These are phyloP conservation scores for Pseudochaenichthys georgianus DNA, from an alignment of 2,797 vertebrate genomes.

Conservation along the genomic window DNA sequence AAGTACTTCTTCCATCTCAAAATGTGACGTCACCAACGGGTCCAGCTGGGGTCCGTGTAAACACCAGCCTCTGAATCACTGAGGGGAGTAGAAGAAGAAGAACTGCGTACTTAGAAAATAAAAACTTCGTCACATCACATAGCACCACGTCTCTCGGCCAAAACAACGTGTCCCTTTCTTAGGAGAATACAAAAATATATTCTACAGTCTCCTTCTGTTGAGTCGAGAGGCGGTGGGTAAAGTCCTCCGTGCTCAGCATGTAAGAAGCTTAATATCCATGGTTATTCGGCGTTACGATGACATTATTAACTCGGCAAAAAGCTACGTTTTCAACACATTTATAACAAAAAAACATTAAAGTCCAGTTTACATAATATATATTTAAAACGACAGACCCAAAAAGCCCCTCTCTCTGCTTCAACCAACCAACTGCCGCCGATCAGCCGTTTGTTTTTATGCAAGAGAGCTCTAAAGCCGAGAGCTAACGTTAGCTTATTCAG, in stretches of 20 bases:
- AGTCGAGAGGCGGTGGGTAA: background rate
- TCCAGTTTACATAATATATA: too few species aligned
- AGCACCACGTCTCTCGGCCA: background rate
- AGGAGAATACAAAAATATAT: fast-evolving
- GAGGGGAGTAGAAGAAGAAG: background rate
- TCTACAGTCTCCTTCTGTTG: background rate
- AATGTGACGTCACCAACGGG: background rate
- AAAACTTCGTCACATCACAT: background rate
- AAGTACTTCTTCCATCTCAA: too few species aligned
- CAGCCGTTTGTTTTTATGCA: constrained; percentile 57
- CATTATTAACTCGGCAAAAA: background rate
- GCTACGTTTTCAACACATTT: background rate
- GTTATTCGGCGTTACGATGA: background rate
- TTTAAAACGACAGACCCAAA: background rate
- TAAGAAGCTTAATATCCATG: constrained; percentile 56
- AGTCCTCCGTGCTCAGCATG: constrained; percentile 45
- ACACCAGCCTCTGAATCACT: background rate
- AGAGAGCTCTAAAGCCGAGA: constrained; percentile 34
- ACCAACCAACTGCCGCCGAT: constrained; percentile 6
- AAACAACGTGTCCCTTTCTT: background rate
- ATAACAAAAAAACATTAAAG: too few species aligned
- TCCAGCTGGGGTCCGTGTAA: background rate
- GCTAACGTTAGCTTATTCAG: constrained; percentile 39
- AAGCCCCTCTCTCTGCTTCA: background rate
- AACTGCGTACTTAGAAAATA: background rate